Conservation (phyloP, 2,113 vertebrate species). For the Mustela nigripes region DNA sequence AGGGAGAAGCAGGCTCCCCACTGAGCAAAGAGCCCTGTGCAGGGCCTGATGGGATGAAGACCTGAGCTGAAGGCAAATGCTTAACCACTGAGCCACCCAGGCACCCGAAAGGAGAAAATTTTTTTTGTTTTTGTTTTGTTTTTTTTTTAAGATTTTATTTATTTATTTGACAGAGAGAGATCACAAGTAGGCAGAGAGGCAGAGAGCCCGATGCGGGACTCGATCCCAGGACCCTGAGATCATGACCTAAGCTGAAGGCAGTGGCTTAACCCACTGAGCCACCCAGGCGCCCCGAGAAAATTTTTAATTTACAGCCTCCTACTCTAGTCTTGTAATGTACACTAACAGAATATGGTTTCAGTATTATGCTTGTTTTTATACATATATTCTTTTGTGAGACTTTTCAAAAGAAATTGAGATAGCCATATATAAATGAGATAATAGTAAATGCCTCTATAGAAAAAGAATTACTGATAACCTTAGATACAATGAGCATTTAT, state of each 20-base stretch:
- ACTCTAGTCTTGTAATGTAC: neutral
- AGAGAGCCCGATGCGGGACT: too few species aligned
- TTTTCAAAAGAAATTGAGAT: constrained; percentile 26
- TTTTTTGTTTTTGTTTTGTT: neutral
- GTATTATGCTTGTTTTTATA: neutral
- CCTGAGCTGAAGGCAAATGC: too few species aligned
- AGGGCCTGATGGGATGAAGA: too few species aligned
- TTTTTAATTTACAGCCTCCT: neutral
- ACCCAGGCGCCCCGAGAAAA: neutral
- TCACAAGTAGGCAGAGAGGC: too few species aligned
- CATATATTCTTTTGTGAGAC: neutral
- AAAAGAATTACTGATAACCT: neutral
- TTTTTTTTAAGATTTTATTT: too few species aligned
- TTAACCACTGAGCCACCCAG: too few species aligned
- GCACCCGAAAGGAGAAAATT: neutral
- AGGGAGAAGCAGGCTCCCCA: too few species aligned
- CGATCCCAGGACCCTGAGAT: too few species aligned
- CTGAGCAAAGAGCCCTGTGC: too few species aligned
- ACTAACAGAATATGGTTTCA: neutral
- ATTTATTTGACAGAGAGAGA: too few species aligned
- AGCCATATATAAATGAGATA: constrained; percentile 9
- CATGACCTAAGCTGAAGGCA: too few species aligned
- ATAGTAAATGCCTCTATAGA: neutral
- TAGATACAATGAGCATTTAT: neutral
- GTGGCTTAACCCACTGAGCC: too few species aligned